These are phyloP conservation scores for Hypomecis atomaria DNA, from an alignment of 2,888 invertebrate species.

Conservation along the genomic window DNA sequence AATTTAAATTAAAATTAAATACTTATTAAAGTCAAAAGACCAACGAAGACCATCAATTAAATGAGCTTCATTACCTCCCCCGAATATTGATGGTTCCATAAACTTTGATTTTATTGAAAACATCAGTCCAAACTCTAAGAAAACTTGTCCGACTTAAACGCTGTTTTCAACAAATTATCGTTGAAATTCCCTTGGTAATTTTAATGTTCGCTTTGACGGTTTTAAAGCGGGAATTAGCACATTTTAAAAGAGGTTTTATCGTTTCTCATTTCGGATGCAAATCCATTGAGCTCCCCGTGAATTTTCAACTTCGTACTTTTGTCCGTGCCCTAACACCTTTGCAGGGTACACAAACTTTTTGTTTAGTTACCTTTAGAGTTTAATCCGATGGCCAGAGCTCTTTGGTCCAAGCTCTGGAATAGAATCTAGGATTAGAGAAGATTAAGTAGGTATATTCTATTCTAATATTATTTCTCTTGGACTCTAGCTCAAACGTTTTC, in stretches of 20 bases:
- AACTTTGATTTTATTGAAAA: slow-evolving; percentile 43
- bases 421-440: slow-evolving; percentile 7
- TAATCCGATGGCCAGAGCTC: slow-evolving; percentile 10
- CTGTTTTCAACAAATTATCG: slow-evolving; percentile 41
- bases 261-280: slow-evolving; percentile 71
- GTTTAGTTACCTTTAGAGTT: slow-evolving; percentile 26
- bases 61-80: slow-evolving; percentile 23
- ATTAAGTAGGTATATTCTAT: neutral
- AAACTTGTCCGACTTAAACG: slow-evolving; percentile 37
- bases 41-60: slow-evolving; percentile 14
- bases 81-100: slow-evolving; percentile 33
- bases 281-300: slow-evolving; percentile 60
- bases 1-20: slow-evolving; percentile 17
- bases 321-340: slow-evolving; percentile 32
- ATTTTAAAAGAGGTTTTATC: slow-evolving; percentile 65
- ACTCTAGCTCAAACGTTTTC: no score
- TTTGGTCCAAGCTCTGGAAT: slow-evolving; percentile 15
- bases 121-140: slow-evolving; percentile 31
- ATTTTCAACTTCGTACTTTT: slow-evolving; percentile 37
- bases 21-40: slow-evolving; percentile 5
- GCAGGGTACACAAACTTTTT: slow-evolving; percentile 22
- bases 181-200: slow-evolving; percentile 34
- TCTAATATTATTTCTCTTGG: no score
- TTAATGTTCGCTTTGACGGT: slow-evolving; percentile 51
- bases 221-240: slow-evolving; percentile 64